Evolutionary conservation across 2,113 vertebrate species (phyloP), one percentile per base, ranked within the genome.

Genomic region (Eidolon helvum): DNA sequence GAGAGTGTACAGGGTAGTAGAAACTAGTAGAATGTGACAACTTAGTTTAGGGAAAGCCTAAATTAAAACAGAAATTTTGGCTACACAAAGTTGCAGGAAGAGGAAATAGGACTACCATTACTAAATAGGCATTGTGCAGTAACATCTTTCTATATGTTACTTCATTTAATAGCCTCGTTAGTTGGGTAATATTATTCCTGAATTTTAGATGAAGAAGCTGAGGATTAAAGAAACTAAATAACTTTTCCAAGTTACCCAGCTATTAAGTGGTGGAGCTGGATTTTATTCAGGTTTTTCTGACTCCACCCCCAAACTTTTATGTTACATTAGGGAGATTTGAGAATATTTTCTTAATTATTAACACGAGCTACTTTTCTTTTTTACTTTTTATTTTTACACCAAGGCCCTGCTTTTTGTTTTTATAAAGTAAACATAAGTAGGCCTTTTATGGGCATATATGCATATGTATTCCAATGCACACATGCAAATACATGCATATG

Each of bases 271-370:
- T 55, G 5, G 14, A 48, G 40, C 35, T 85, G 50, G 15, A 65
- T 94, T 91, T 78, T 15, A 88, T 78, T 78, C 33, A 33, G 19
- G 1, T 57, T 19, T 84, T 92, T 84, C 33, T 78, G 38, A 92
- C 26, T 84, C 30, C 38, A 91, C 30, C 91, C 35, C 35, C 87
- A 63, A 50, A 33, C 50, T 79, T 86, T 74, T 87, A 91, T 77
- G 35, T 77, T 83, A 38, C 7, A 14, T 91, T 78, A 69, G 69
- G 43, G 53, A 77, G 26, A 88, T 63, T 57, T 77, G 68, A 84
- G 69, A 69, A 48, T 71, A 77, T 92, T 86, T 94, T 82, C 43
- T 87, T 33, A 82, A 68, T 87, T 82, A 87, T 43, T 66, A 82
- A 75, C 19, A 4, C 66, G n/a, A 77, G 28, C 74, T 53, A 45